phyloP scores from a whole-genome alignment of 2,113 vertebrate species.

The Chamaea fasciata region DNA sequence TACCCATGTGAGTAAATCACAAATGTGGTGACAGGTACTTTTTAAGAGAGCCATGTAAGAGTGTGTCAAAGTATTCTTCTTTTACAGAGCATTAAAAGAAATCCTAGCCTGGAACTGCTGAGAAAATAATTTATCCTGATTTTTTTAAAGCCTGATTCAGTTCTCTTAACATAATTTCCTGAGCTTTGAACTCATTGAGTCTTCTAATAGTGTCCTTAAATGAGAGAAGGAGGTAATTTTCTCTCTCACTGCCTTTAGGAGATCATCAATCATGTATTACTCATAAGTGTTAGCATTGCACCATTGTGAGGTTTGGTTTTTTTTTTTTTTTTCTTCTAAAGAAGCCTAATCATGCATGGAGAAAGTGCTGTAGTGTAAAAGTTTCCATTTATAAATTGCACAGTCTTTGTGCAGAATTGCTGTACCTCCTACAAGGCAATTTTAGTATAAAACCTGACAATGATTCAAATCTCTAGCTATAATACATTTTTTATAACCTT shows the following conservation, averaged over 20 bases:
- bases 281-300: conserved; percentile 33
- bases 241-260: conserved; percentile 45
- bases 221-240: conserved; percentile 56
- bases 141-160: conserved; percentile 25
- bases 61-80: not conserved
- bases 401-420: conserved; percentile 14
- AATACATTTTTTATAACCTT: not conserved
- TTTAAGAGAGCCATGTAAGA: not conserved
- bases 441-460: not conserved
- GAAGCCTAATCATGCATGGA: not conserved
- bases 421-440: conserved; percentile 1
- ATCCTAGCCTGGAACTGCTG: not conserved
- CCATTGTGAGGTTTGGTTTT: not conserved
- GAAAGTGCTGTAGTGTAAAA: conserved; percentile 17
- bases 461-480: not conserved
- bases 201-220: conserved; percentile 59
- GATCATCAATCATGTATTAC: conserved; percentile 53
- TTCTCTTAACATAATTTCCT: conserved; percentile 55
- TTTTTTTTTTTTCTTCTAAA: not conserved
- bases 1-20: not conserved
- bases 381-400: conserved; percentile 34
- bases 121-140: conserved; percentile 41
- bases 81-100: not conserved
- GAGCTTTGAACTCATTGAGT: conserved; percentile 57
- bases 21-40: not conserved